A percentile compares a stretch with the other conserved stretches of the same genome.
phyloP scores from a whole-genome alignment of 2,888 invertebrate genomes.

The Amitus sp. region DNA sequence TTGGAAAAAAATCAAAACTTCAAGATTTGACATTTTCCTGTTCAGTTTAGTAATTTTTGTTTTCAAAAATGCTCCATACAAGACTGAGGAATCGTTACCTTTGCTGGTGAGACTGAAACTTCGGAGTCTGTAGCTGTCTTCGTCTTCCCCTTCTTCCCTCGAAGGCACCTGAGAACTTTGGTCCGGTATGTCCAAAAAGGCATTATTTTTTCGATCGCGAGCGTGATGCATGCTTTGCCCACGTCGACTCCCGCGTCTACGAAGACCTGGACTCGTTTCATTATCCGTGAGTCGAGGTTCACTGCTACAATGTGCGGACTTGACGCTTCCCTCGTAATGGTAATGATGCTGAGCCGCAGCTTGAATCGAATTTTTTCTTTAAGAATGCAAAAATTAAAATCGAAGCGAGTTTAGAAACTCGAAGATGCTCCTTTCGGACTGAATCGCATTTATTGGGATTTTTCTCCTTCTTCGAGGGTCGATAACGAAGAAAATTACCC shows the following conservation, averaged over 20 bases:
- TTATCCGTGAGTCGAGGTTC: constrained; percentile 75
- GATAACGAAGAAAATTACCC: too few species aligned
- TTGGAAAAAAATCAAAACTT: too few species aligned
- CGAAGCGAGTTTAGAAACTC: background rate
- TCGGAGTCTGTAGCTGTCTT: constrained; percentile 89
- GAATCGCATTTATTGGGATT: background rate
- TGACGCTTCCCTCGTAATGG: constrained; percentile 66
- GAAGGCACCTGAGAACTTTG: constrained; percentile 71
- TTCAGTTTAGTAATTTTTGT: too few species aligned
- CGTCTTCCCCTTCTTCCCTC: constrained; percentile 83
- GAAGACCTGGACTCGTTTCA: constrained; percentile 74
- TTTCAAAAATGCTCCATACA: too few species aligned
- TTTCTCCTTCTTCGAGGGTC: too few species aligned
- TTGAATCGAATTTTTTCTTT: background rate
- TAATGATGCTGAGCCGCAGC: constrained; percentile 43
- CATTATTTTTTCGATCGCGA: constrained; percentile 75
- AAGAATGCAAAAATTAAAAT: too few species aligned
- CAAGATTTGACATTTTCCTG: too few species aligned
- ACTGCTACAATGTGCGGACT: constrained; percentile 71
- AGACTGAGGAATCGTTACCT: too few species aligned
- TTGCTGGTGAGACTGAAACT: constrained; percentile 94
- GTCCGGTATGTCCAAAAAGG: constrained; percentile 78
- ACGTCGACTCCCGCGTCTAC: constrained; percentile 72
- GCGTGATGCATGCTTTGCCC: constrained; percentile 66
- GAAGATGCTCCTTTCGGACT: too few species aligned